Percentiles rank a stretch among this genome's conserved stretches.
These are phyloP conservation scores for Sycophila sp. DNA, from an alignment of 1,140 invertebrate genomes.

Conservation along the genomic window DNA sequence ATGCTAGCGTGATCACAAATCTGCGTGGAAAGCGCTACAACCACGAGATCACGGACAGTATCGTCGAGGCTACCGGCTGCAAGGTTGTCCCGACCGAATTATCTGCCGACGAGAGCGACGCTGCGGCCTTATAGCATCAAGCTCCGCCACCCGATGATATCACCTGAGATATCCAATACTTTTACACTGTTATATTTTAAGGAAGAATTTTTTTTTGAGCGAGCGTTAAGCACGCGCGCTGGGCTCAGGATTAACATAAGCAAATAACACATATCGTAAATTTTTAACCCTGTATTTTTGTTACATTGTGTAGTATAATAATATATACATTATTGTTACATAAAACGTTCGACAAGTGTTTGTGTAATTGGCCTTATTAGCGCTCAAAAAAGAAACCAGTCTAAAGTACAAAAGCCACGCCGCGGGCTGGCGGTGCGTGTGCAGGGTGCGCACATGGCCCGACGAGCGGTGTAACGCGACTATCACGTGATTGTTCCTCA, in stretches of 20 bases:
- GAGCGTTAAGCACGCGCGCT: no score
- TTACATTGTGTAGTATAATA: constrained; percentile 32
- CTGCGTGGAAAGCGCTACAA: constrained; percentile 56
- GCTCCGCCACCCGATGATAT: constrained; percentile 27
- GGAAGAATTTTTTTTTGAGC: no score
- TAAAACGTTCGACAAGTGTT: constrained; percentile 23
- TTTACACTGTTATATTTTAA: no score
- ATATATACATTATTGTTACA: constrained; percentile 36
- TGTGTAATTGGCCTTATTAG: constrained; percentile 21
- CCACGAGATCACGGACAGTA: constrained; percentile 54
- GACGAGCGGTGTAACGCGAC: neutral
- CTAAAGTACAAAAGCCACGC: constrained; percentile 25
- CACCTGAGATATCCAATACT: constrained; percentile 42
- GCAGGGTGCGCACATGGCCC: neutral
- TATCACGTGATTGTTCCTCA: constrained; percentile 22
- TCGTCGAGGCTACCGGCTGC: constrained; percentile 57
- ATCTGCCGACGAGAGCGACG: constrained; percentile 49
- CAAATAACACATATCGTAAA: neutral
- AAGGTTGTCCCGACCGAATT: constrained; percentile 48
- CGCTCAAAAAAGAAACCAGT: constrained; percentile 17
- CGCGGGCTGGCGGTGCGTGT: neutral
- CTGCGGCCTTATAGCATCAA: constrained; percentile 53
- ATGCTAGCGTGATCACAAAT: constrained; percentile 60
- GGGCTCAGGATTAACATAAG: no score
- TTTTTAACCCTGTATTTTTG: constrained; percentile 26